Percentiles rank a stretch among this genome's conserved stretches.
These are phyloP conservation scores for Achlya flavicornis DNA, from an alignment of 2,888 invertebrate species.

Conservation along the genomic window DNA sequence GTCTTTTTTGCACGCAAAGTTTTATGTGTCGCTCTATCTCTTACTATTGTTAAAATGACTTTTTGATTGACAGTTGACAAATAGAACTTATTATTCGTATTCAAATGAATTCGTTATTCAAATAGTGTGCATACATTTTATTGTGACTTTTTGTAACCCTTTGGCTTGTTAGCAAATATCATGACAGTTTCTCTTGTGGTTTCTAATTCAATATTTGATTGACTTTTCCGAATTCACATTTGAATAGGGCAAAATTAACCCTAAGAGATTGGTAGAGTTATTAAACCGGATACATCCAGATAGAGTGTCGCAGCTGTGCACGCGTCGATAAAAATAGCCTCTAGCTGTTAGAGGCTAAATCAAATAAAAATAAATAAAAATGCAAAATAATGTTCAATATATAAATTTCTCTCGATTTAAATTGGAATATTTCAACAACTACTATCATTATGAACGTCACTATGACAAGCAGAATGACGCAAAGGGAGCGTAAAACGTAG, in stretches of 20 bases:
- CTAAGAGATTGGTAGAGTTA: too few species aligned
- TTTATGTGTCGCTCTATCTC: not conserved
- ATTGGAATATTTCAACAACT: too few species aligned
- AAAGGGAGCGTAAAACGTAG: too few species aligned
- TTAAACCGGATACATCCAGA: too few species aligned
- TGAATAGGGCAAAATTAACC: slow-evolving; percentile 2
- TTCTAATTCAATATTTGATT: slow-evolving; percentile 30
- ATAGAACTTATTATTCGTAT: slow-evolving; percentile 9
- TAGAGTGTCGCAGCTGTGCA: too few species aligned
- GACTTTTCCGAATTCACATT: not conserved
- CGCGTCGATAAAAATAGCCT: too few species aligned
- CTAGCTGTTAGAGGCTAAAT: too few species aligned
- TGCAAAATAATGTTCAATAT: too few species aligned
- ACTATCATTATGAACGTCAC: too few species aligned
- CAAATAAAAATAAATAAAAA: too few species aligned
- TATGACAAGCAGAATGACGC: too few species aligned
- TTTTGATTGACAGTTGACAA: slow-evolving; percentile 51
- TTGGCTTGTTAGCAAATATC: not conserved
- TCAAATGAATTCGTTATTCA: slow-evolving; percentile 14
- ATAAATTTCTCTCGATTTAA: too few species aligned
- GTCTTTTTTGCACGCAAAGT: slow-evolving; percentile 1
- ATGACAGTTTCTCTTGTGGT: slow-evolving; percentile 18
- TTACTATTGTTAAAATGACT: slow-evolving; percentile 22
- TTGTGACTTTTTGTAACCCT: slow-evolving; percentile 1
- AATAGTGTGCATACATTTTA: slow-evolving; percentile 1